Percentiles rank a stretch among this genome's conserved stretches.
Conservation (phyloP, 2,888 invertebrate genomes). For the Lasioglossum villosulum region DNA sequence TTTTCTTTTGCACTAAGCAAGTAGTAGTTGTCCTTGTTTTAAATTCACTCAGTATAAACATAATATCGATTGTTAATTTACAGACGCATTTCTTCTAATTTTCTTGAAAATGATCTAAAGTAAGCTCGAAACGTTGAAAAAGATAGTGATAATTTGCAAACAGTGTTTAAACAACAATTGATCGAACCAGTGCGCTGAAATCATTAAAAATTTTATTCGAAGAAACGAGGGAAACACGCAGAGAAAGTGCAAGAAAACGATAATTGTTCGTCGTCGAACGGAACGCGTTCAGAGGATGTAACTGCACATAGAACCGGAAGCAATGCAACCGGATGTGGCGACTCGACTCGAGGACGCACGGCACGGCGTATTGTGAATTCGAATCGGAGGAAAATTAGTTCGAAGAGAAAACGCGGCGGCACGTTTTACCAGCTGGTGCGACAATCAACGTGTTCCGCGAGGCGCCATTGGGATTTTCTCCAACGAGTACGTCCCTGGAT, state of each 20-base stretch:
- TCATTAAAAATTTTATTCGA: too few species aligned
- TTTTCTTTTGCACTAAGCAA: too few species aligned
- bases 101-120: too few species aligned
- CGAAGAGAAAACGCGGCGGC: neutral
- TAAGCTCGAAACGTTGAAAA: too few species aligned
- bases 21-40: too few species aligned
- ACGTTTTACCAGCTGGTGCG: neutral
- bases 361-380: neutral
- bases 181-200: too few species aligned
- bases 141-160: too few species aligned
- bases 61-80: too few species aligned
- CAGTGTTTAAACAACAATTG: too few species aligned
- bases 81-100: too few species aligned
- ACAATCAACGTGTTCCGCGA: neutral
- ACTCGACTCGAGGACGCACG: neutral
- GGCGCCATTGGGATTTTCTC: constrained; percentile 54
- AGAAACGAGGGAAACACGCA: neutral
- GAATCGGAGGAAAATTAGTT: neutral
- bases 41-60: too few species aligned
- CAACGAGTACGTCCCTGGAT: constrained; percentile 70
- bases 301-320: neutral
- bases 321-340: neutral
- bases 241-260: neutral
- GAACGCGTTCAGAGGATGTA: neutral
- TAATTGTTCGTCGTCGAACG: neutral